phyloP scores from a whole-genome alignment of 2,113 vertebrate species.

The Pseudorectes ferrugineus region DNA sequence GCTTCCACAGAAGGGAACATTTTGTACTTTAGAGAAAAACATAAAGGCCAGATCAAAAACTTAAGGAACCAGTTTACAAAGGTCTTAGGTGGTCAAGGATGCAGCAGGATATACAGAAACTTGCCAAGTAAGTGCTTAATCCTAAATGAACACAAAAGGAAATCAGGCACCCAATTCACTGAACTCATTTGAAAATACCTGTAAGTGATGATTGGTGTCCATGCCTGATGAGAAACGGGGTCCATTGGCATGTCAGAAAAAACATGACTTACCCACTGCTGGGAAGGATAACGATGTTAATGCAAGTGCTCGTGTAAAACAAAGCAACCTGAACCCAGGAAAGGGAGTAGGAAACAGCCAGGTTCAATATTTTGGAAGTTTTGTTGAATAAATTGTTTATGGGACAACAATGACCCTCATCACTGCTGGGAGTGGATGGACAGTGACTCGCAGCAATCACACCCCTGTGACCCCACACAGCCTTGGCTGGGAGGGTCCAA shows the following conservation, averaged over 20 bases:
- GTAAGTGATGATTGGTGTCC: background rate
- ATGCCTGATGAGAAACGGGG: rapidly evolving
- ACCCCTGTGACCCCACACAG: background rate
- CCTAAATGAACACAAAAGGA: background rate
- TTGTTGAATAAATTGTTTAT: background rate
- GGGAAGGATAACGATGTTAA: slow-evolving; percentile 31
- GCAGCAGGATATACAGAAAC: background rate
- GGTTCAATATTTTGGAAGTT: background rate
- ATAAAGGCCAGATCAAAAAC: slow-evolving; percentile 51
- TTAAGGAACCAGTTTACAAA: slow-evolving; percentile 10
- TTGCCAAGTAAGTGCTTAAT: background rate
- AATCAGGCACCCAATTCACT: background rate
- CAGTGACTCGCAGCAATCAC: rapidly evolving
- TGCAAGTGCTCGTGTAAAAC: slow-evolving; percentile 13
- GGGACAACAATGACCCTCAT: background rate
- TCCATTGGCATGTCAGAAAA: background rate
- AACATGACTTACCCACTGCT: background rate
- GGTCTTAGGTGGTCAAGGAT: slow-evolving; percentile 11
- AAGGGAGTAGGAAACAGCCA: slow-evolving; percentile 6
- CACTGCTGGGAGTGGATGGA: rapidly evolving
- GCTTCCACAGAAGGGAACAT: background rate
- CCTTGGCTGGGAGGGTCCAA: rapidly evolving
- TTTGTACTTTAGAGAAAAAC: slow-evolving; percentile 47
- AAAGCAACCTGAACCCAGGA: slow-evolving; percentile 28
- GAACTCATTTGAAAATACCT: background rate